Evolutionary conservation across 2,113 vertebrate genomes (phyloP).

Genomic region (Brienomyrus longianalis): DNA sequence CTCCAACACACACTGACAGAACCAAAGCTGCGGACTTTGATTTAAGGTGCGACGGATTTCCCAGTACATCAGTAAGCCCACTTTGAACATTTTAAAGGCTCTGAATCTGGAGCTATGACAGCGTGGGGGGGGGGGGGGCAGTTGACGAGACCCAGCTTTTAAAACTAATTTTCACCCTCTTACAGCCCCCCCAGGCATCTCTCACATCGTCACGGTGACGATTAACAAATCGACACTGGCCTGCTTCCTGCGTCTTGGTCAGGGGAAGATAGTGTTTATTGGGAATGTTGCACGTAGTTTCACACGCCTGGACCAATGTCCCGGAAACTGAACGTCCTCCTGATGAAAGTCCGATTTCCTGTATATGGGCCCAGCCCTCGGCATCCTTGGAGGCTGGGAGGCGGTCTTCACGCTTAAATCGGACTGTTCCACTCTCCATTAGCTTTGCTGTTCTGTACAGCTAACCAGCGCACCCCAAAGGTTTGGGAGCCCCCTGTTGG

Average conservation of each 20-base stretch:
- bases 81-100: neutral
- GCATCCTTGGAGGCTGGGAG: too few relatives aligned
- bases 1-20: neutral
- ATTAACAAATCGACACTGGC: conserved; percentile 16
- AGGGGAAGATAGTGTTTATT: conserved; percentile 32
- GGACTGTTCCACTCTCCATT: neutral
- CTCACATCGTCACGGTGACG: conserved; percentile 11
- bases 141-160: neutral
- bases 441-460: neutral
- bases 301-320: conserved; percentile 13
- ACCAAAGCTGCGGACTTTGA: neutral
- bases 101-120: neutral
- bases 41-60: neutral
- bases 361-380: too few relatives aligned
- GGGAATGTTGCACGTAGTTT: conserved; percentile 24
- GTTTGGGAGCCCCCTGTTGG: neutral
- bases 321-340: neutral
- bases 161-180: neutral
- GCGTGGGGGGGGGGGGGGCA: neutral
- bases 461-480: neutral
- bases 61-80: neutral
- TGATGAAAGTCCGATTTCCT: too few relatives aligned
- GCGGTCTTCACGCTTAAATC: neutral
- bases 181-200: neutral
- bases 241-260: conserved; percentile 18